Evolutionary conservation across 2,888 invertebrate genomes (phyloP), one percentile per base, ranked within the genome.

Genomic region (Chelonus formosanus): DNA sequence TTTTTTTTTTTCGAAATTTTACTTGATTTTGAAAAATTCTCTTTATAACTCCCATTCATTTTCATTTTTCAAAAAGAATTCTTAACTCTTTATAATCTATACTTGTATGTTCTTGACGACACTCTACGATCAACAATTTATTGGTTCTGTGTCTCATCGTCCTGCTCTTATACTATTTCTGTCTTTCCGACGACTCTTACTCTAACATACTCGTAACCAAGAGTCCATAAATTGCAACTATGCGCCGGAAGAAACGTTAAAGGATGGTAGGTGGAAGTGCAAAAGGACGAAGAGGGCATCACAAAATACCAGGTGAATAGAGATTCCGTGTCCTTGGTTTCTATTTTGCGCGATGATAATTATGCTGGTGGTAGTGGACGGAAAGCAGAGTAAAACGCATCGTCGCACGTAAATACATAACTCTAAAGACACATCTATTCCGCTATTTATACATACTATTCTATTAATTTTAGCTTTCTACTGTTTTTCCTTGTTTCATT

Each of bases 211-310:
- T 68, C 71, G 40, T 45, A 53, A 59, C 53, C 45, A 48, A 67
- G 68, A 77, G 78, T 78, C 76, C 72, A 78, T 78, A 78, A 78
- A 77, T 78, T 75, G 75, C 74, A 73, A 71, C 72, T 69, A 73
- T 74, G 73, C 71, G 74, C 76, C 74, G 76, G 69, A 71, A 70
- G 70, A 65, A 65, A 70, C 58, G 67, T 67, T 55, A 32, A 62
- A 44, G 54, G 61, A 50, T 47, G 36, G 36, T 50, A 32, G 7
- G 47, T n/a, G 60, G 60, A 32, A 45, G 67, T 52, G 65, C 48
- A 54, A 57, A 47, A 57, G 34, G 53, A 64, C 44, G 53, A 47
- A 44, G 60, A 60, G 52, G 56, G 7, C 44, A 50, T 61, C 50
- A 40, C 6, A 43, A 50, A 61, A 61, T 61, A 52, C 20, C 36